Evolutionary conservation across 2,113 vertebrate species (phyloP).

Genomic region (Menidia beryllina): DNA sequence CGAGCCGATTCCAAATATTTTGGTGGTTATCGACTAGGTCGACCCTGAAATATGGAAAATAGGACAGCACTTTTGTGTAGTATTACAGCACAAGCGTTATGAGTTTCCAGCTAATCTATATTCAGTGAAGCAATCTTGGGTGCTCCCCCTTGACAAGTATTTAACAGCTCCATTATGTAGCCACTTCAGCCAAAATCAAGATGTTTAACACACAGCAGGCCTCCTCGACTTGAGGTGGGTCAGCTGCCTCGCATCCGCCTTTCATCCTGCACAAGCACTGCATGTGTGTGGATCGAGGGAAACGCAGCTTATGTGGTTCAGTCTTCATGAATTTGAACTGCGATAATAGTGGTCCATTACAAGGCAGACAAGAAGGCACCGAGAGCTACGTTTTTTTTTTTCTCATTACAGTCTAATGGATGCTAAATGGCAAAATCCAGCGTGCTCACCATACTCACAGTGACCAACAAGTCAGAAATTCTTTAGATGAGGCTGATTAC

Average conservation of each 20-base stretch:
- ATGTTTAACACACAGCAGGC: constrained; percentile 50
- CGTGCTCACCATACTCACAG: constrained; percentile 3
- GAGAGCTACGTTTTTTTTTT: constrained; percentile 56
- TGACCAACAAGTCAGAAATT: constrained; percentile 23
- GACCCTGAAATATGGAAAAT: not conserved
- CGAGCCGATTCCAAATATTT: not conserved
- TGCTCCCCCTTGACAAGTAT: constrained; percentile 38
- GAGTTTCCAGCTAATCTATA: constrained; percentile 9
- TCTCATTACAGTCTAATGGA: constrained; percentile 63
- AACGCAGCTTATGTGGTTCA: not conserved
- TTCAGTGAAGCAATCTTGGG: constrained; percentile 3
- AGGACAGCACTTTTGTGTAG: not conserved
- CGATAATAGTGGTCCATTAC: constrained; percentile 69
- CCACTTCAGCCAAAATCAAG: constrained; percentile 61
- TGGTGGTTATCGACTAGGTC: not conserved
- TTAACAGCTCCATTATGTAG: constrained; percentile 36
- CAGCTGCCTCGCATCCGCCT: constrained; percentile 46
- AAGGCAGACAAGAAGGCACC: constrained; percentile 36
- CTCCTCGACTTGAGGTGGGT: constrained; percentile 50
- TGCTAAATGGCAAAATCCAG: constrained; percentile 42
- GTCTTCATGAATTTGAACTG: constrained; percentile 47
- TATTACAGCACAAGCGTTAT: not conserved
- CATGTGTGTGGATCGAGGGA: not conserved
- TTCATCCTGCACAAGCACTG: constrained; percentile 43
- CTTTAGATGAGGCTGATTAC: constrained; percentile 18